Evolutionary conservation across 35 echinoderm and acorn worm species (phyloP), one percentile per base, ranked within the genome.

Genomic region (Holothuria glaberrima): DNA sequence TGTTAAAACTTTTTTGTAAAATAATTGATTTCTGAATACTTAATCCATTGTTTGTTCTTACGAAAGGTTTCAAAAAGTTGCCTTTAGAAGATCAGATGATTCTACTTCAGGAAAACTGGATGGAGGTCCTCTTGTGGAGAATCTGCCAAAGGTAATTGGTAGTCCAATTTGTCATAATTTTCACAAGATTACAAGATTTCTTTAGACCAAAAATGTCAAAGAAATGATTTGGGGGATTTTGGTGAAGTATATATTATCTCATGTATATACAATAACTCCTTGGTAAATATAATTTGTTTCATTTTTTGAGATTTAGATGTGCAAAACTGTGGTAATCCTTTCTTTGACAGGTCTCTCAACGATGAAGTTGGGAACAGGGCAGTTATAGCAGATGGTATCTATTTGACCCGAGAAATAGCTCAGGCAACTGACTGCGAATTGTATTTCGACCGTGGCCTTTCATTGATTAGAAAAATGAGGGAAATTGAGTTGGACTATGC

Each of bases 121-220:
- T 84, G 80, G 80, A 84, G 13, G 80, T 84, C 34, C 80, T 84
- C 26, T 9, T 84, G 16, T 84, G 80, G 80, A 84, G 80, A 84
- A 54, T 84, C 7, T 84, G 80, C 61, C 59, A 84, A 9, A 84
- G 80, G 80, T 84, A 62, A 35, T 0, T 12, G 50, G 22, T 1
- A 9, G 16, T n/a, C 50, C 6, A 12, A 54, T 2, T 54, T 17
- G 5, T 12, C 9, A 54, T 54, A 0, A 14, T 54, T 54, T 54
- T 54, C 50, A 14, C 10, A 54, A 54, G 50, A 54, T 54, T 14
- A 14, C 10, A 54, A 54, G 13, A 54, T 41, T 7, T 41, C 36
- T 41, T 41, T 7, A 41, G 36, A 41, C 36, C 36, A n/a, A n/a
- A n/a, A n/a, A n/a, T n/a, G n/a, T n/a, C n/a, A n/a, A n/a, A n/a